Conservation (phyloP, 2,113 vertebrate species). For the Diadophis punctatus region DNA sequence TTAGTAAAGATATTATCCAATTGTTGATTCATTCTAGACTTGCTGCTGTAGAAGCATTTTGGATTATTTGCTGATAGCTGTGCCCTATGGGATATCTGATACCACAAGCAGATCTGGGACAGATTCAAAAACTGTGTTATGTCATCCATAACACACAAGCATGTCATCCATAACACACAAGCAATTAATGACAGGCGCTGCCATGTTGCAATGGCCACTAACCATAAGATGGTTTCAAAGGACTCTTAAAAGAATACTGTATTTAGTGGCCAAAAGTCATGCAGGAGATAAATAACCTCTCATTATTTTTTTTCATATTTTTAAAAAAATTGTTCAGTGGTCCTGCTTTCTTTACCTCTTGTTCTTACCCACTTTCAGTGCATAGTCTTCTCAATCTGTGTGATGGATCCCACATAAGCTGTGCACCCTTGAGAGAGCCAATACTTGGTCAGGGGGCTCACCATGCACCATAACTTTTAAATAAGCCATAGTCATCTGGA, state of each 20-base stretch:
- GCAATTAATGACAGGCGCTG: background rate
- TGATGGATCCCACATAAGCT: background rate
- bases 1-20: background rate
- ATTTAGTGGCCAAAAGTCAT: background rate
- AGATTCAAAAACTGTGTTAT: background rate
- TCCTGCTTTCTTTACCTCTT: background rate
- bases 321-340: too few species aligned
- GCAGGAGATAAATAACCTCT: background rate
- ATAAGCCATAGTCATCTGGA: background rate
- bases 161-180: background rate
- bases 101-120: background rate
- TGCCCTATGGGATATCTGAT: background rate
- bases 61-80: background rate
- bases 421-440: background rate
- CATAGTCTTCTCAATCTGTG: background rate
- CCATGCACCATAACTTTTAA: background rate
- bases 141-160: too few species aligned
- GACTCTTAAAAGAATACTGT: background rate
- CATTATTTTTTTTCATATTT: too few species aligned
- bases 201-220: background rate
- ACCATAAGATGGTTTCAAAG: background rate
- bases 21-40: background rate
- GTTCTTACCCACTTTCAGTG: background rate
- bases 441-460: background rate
- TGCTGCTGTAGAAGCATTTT: background rate